Evolutionary conservation across 2,113 vertebrate genomes (phyloP).

Genomic region (Dipodomys stephensi): DNA sequence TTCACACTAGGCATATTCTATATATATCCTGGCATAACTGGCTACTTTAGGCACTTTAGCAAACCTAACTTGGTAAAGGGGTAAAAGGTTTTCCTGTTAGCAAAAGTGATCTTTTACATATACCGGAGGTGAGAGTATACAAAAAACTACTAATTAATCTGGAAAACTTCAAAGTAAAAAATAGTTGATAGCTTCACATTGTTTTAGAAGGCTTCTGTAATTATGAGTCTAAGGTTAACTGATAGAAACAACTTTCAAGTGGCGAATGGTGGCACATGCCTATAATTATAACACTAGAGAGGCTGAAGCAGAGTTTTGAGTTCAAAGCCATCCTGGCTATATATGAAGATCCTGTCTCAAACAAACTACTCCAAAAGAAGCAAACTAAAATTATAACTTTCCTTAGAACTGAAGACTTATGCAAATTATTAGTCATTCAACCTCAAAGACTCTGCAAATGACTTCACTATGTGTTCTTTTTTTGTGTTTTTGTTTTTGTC

Average conservation of each 20-base stretch:
- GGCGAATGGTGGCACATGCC: background rate
- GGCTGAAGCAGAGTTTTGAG: background rate
- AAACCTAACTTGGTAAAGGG: slow-evolving; percentile 21
- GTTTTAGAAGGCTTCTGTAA: slow-evolving; percentile 12
- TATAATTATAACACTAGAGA: background rate
- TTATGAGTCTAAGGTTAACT: slow-evolving; percentile 29
- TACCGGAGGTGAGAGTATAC: slow-evolving; percentile 1
- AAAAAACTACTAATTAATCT: slow-evolving; percentile 27
- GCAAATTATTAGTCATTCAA: slow-evolving; percentile 18
- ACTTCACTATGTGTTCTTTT: slow-evolving; percentile 35
- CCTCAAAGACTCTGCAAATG: background rate
- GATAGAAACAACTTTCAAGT: slow-evolving; percentile 28
- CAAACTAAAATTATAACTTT: background rate
- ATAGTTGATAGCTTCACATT: background rate
- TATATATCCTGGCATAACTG: slow-evolving; percentile 12
- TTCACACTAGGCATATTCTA: background rate
- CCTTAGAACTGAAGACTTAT: background rate
- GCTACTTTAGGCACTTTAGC: background rate
- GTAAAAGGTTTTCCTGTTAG: background rate
- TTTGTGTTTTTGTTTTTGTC: background rate
- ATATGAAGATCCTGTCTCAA: too few relatives aligned
- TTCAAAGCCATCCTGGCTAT: background rate
- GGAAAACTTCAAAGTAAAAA: slow-evolving; percentile 60
- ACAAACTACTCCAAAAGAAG: background rate
- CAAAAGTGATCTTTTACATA: slow-evolving; percentile 15